Evolutionary conservation across 2,888 invertebrate genomes (phyloP), one percentile per base, ranked within the genome.

Genomic region (Eristalinus sepulchralis): DNA sequence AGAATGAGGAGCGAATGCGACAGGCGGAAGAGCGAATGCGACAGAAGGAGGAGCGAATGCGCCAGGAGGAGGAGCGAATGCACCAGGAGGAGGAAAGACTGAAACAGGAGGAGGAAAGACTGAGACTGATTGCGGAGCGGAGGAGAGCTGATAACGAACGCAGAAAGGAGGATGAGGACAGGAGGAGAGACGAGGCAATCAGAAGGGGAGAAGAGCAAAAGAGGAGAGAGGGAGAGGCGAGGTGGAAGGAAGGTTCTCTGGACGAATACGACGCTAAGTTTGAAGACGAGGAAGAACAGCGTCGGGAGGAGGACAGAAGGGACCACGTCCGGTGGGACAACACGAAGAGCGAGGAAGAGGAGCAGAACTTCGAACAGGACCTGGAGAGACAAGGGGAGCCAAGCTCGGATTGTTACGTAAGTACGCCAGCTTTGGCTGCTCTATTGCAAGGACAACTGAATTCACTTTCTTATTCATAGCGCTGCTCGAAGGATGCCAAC

Each of bases 401-500:
- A 20, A 71, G 72, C 36, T 80, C 79, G 0, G 70, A 88, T 55
- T 88, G 87, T 47, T 80, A 77, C 64, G 81, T 77, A 60, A 71
- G 83, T 86, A 73, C 17, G 8, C 8, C 17, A 17, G 8, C 47
- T 47, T n/a, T n/a, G n/a, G n/a, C 34, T 8, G 9, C 4, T 10
- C 1, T 3, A 47, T 3, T 47, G 13, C 24, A 9, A 57, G 11
- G n/a, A 2, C 2, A 0, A 57, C 11, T 34, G 4, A 31, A 24
- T 33, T 24, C 4, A 24, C 6, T 63, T 57, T 76, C 20, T 34
- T 36, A 31, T 22, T 22, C 13, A 27, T 67, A 91, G 92, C 90
- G 90, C n/a, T 92, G 92, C 62, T 90, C 92, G 0, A 93, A 93
- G 22, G 96, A 98, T 90, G 98, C 98, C 0, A 94, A 95, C 80